Evolutionary conservation across 2,888 invertebrate genomes (phyloP).

Genomic region (Leptinotarsa tumamoca): DNA sequence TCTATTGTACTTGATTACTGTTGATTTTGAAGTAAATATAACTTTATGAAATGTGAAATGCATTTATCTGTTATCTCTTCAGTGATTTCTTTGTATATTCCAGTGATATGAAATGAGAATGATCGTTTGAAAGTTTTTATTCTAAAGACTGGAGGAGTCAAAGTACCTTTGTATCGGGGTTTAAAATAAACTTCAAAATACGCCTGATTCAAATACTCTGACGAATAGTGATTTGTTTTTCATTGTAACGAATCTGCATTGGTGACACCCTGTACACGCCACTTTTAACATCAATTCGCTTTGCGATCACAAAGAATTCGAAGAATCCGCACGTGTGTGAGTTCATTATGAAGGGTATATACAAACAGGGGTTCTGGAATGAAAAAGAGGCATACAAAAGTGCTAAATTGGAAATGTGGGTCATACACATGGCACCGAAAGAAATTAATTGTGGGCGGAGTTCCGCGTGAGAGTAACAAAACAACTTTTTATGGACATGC

Average conservation of each 20-base stretch:
- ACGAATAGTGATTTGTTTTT: background rate
- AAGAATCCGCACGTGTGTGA: constrained; percentile 14
- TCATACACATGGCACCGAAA: constrained; percentile 13
- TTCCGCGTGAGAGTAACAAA: constrained; percentile 13
- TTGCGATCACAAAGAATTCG: constrained; percentile 2
- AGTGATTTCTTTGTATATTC: too few relatives aligned
- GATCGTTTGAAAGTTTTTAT: too few relatives aligned
- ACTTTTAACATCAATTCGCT: background rate
- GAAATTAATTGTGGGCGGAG: constrained; percentile 7
- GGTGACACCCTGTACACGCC: constrained; percentile 6
- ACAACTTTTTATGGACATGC: constrained; percentile 3
- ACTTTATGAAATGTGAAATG: too few relatives aligned
- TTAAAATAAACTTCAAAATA: too few relatives aligned
- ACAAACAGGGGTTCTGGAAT: constrained; percentile 15
- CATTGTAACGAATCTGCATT: background rate
- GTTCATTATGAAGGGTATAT: constrained; percentile 12
- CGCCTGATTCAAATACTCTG: too few relatives aligned
- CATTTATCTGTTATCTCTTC: too few relatives aligned
- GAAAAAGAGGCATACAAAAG: constrained; percentile 3
- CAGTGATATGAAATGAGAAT: too few relatives aligned
- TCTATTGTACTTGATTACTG: too few relatives aligned
- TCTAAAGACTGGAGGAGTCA: too few relatives aligned
- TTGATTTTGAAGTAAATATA: too few relatives aligned
- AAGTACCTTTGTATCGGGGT: too few relatives aligned
- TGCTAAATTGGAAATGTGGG: constrained; percentile 9